Percentiles rank a stretch among this genome's conserved stretches.
Conservation (phyloP, 2,113 vertebrate species). For the Phalacrocorax aristotelis region DNA sequence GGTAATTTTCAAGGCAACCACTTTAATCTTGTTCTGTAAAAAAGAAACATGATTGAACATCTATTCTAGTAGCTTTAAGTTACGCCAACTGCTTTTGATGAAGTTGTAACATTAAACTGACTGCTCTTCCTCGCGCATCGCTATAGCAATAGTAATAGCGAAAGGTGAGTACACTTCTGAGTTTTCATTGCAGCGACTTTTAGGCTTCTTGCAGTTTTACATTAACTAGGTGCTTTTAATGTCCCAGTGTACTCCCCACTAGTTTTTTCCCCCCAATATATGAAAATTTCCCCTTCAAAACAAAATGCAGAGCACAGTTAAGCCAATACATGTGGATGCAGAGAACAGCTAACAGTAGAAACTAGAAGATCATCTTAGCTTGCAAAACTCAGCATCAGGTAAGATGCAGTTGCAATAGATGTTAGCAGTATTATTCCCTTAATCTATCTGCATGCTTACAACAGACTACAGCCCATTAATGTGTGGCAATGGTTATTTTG, state of each 20-base stretch:
- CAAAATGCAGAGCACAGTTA: not conserved
- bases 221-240: not conserved
- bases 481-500: not conserved
- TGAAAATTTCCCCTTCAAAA: not conserved
- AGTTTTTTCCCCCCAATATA: too few relatives aligned
- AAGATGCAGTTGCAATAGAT: not conserved
- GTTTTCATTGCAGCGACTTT: not conserved
- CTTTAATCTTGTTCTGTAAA: conserved; percentile 98
- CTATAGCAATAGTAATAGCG: not conserved
- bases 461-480: not conserved
- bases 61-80: not conserved
- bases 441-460: not conserved
- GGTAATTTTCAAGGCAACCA: conserved; percentile 98
- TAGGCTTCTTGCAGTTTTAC: not conserved
- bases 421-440: not conserved
- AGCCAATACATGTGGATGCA: not conserved
- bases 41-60: not conserved
- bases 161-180: not conserved
- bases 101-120: not conserved
- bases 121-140: not conserved
- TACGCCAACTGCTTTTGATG: not conserved
- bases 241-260: not conserved
- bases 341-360: not conserved
- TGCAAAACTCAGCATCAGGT: not conserved
- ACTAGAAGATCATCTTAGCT: not conserved